Base-by-base conservation (phyloP, 2,113 vertebrate genomes). In the Heterotis niloticus region DNA sequence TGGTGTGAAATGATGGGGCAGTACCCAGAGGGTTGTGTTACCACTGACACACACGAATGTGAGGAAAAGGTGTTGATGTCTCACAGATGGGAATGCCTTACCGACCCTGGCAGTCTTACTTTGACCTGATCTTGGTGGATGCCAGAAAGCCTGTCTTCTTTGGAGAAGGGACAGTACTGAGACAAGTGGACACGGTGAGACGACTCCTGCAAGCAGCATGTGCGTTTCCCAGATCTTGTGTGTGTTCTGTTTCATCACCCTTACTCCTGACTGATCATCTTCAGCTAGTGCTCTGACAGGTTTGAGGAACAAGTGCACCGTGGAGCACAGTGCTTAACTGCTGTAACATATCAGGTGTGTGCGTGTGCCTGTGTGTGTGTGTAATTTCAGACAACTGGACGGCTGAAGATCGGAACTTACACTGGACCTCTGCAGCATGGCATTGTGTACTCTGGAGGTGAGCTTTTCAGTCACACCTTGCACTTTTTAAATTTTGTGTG, bases 381-480 rank as follows among this genome's bases (percentile, higher is more conserved):
- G 70, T 34, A 18, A 34, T 84, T 81, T 70, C 88, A 99, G 98
- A 94, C 94, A 82, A 98, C 97, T 0, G 96, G 97, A 51, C 96
- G 97, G 78, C 87, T 99, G 88, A 99, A 99, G 87, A 99, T 99
- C 57, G 98, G 98, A 81, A 99, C 97, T 76, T 99, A 99, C 86
- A 99, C 98, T 0, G 98, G 98, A 75, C 97, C 98, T 0, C 88
- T 99, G 85, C 97, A 99, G 83, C 96, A 99, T 0, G 98, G 98
- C 72, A 98, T 99, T 0, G 96, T 99, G 78, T 99, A 99, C 86
- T 99, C 98, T 0, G 98, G 98, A 92, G 98, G 98, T 98, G 84
- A 90, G 26, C 14, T 13, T 2, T 44, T 44, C 34, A 44, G 34
- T 44, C 34, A 44, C 3, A 44, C 34, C 34, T 4, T 2, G 34